These are phyloP conservation scores for Myodes glareolus DNA, from an alignment of 2,113 vertebrate genomes.

Conservation along the genomic window DNA sequence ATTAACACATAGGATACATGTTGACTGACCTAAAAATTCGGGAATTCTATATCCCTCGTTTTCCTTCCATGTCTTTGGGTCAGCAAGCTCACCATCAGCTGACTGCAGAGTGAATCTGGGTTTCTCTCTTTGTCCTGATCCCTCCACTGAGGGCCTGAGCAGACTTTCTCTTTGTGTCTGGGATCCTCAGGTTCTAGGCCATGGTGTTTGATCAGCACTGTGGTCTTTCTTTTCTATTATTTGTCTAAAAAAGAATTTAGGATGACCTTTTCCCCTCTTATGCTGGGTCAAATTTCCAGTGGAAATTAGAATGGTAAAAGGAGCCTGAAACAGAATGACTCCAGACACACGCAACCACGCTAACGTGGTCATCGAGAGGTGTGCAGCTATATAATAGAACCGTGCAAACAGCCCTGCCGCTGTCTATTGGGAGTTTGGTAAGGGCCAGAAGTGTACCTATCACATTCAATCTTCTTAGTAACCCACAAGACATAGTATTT, in stretches of 20 bases:
- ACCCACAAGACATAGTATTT: background rate
- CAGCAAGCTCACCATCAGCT: too few relatives aligned
- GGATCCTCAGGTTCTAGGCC: background rate
- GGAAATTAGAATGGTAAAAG: background rate
- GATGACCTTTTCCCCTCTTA: background rate
- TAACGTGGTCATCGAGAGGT: background rate
- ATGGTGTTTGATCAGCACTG: background rate
- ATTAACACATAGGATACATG: conserved; percentile 74
- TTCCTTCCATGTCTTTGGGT: background rate
- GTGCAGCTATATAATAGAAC: background rate
- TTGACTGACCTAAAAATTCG: conserved; percentile 15
- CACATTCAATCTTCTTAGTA: background rate
- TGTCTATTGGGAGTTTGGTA: background rate
- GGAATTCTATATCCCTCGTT: background rate
- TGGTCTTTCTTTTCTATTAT: background rate
- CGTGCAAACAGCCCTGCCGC: background rate
- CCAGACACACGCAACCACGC: background rate
- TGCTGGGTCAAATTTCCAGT: background rate
- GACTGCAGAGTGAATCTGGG: too few relatives aligned
- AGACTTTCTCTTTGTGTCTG: background rate
- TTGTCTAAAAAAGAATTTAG: background rate
- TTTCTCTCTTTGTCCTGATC: background rate
- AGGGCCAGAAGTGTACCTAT: background rate
- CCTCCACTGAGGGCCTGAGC: background rate
- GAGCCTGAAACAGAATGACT: background rate